Percentiles rank a stretch among this genome's conserved stretches.
phyloP scores from a whole-genome alignment of 2,888 invertebrate species.

The Cerastis rubricosa region DNA sequence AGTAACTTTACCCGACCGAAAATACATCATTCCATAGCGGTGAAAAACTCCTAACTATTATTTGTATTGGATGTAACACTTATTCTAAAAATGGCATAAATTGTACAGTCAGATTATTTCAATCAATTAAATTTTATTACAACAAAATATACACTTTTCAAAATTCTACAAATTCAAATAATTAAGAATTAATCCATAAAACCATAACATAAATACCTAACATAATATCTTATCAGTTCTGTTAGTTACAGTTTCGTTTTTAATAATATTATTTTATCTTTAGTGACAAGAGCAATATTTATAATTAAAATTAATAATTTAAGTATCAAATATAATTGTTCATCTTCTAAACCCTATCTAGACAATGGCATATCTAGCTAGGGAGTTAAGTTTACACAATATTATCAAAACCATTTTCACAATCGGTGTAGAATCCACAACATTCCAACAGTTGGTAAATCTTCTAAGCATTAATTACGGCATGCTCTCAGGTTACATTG shows the following conservation, averaged over 20 bases:
- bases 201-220: constrained; percentile 3
- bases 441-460: neutral
- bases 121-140: neutral
- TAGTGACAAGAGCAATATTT: neutral
- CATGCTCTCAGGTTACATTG: neutral
- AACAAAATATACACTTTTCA: neutral
- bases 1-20: no score
- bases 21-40: no score
- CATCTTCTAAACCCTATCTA: neutral
- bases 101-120: neutral
- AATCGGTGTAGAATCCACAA: neutral
- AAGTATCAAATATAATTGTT: neutral
- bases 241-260: neutral
- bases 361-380: neutral
- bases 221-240: neutral
- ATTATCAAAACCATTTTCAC: neutral
- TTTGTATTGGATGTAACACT: neutral
- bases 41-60: no score
- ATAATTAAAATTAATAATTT: no score
- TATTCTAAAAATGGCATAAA: neutral
- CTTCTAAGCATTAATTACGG: neutral
- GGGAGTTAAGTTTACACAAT: neutral
- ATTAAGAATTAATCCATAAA: neutral
- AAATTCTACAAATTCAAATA: neutral
- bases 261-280: neutral